These are phyloP conservation scores for Sylvietta virens DNA, from an alignment of 2,113 vertebrate species.

Conservation along the genomic window DNA sequence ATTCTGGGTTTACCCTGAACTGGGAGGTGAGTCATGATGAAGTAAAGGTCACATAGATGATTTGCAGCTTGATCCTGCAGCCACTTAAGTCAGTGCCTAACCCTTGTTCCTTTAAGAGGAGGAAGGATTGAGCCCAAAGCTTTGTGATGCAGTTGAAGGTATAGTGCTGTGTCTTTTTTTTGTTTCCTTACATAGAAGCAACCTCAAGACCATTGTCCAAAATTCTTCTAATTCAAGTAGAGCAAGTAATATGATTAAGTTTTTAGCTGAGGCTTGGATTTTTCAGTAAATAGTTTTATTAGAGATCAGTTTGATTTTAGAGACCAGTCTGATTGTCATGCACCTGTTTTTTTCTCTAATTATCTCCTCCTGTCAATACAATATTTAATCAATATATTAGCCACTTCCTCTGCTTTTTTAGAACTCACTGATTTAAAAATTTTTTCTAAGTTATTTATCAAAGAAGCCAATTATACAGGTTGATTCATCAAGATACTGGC, in stretches of 20 bases:
- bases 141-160: neutral
- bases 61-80: neutral
- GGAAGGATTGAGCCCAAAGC: neutral
- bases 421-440: neutral
- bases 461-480: neutral
- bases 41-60: neutral
- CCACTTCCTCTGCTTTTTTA: neutral
- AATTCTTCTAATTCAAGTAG: neutral
- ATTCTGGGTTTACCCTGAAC: neutral
- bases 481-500: neutral
- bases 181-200: neutral
- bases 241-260: neutral
- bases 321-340: neutral
- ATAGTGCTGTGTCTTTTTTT: neutral
- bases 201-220: neutral
- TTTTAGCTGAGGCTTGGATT: neutral
- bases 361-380: neutral
- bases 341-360: neutral
- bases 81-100: neutral
- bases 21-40: neutral
- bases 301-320: neutral
- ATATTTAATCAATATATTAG: neutral
- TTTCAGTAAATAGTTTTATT: neutral
- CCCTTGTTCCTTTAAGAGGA: neutral
- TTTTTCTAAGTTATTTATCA: neutral